phyloP scores from a whole-genome alignment of 2,797 vertebrate species.

The Champsocephalus esox region DNA sequence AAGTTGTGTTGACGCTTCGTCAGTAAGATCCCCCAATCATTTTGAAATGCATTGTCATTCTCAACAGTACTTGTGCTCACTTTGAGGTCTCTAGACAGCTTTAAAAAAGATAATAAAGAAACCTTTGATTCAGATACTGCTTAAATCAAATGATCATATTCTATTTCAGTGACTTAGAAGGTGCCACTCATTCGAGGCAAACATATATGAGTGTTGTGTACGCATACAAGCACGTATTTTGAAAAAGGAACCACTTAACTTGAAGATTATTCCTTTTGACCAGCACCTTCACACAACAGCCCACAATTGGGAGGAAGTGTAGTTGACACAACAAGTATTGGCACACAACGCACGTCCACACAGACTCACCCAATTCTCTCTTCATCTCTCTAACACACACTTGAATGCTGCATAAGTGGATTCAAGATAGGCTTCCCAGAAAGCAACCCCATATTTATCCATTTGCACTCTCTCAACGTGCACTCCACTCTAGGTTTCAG shows the following conservation, averaged over 20 bases:
- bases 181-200: background rate
- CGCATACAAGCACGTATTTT: background rate
- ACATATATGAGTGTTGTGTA: background rate
- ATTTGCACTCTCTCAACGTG: background rate
- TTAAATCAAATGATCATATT: background rate
- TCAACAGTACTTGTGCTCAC: background rate
- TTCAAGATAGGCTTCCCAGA: slow-evolving; percentile 19
- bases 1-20: slow-evolving; percentile 28
- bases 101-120: background rate
- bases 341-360: slow-evolving; percentile 47
- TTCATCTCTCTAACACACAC: slow-evolving; percentile 23
- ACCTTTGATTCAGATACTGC: background rate
- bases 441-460: background rate
- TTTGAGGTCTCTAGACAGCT: background rate
- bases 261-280: background rate
- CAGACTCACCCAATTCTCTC: slow-evolving; percentile 17
- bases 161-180: background rate
- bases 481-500: background rate
- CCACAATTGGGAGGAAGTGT: slow-evolving; percentile 48
- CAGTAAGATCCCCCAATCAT: background rate
- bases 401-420: slow-evolving; percentile 25
- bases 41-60: slow-evolving; percentile 7
- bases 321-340: slow-evolving; percentile 35
- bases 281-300: slow-evolving; percentile 18
- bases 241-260: background rate